A percentile compares a stretch with the other conserved stretches of the same genome.
Evolutionary conservation across 2,888 invertebrate species (phyloP).

Genomic region (Philaethria dido): DNA sequence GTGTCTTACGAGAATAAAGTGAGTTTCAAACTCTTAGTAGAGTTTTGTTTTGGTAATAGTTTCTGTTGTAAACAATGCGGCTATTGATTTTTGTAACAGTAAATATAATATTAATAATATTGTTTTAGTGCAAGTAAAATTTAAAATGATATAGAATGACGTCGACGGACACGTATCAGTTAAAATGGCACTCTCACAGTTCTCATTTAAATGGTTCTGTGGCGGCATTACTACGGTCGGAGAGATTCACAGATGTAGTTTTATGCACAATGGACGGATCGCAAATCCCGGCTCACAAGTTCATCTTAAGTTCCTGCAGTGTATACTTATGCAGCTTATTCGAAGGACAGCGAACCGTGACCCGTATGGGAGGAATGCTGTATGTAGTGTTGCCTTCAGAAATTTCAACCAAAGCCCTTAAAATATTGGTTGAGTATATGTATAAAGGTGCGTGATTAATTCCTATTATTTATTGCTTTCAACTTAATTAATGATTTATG

Average conservation of each 20-base stretch:
- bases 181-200: conserved; percentile 95
- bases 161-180: conserved; percentile 91
- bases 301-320: conserved; percentile 92
- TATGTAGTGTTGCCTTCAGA: conserved; percentile 92
- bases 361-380: conserved; percentile 80
- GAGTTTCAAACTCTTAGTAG: conserved; percentile 25
- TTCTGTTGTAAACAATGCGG: conserved; percentile 29
- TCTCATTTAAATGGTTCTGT: conserved; percentile 92
- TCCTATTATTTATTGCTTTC: not conserved
- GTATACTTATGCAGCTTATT: conserved; percentile 74
- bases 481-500: not conserved
- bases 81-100: conserved; percentile 11
- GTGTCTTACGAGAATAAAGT: conserved; percentile 4
- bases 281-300: conserved; percentile 93
- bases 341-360: conserved; percentile 76
- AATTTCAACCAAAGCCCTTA: conserved; percentile 90
- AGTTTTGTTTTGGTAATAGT: conserved; percentile 24
- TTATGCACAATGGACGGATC: conserved; percentile 91
- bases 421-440: conserved; percentile 93
- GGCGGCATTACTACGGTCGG: conserved; percentile 89
- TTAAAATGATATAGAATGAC: conserved; percentile 61
- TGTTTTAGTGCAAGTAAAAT: conserved; percentile 29
- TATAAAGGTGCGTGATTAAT: conserved; percentile 80
- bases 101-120: conserved; percentile 3
- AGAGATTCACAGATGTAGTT: conserved; percentile 92